Evolutionary conservation across 2,797 vertebrate species (phyloP).

Genomic region (Pseudocheirus occidentalis): DNA sequence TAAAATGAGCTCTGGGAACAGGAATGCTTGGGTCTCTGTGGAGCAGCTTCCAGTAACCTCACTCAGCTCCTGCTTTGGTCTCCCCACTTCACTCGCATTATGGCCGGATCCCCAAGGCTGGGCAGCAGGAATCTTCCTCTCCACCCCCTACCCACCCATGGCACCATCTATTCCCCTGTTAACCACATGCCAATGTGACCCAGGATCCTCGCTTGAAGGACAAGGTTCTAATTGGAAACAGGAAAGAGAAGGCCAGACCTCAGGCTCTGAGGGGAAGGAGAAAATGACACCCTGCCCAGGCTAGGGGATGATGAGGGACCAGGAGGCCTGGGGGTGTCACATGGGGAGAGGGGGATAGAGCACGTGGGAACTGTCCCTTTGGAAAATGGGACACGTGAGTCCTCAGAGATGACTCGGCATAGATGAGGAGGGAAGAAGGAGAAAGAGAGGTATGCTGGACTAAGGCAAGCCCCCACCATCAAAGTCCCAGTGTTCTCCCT

Average conservation of each 20-base stretch:
- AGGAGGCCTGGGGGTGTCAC: constrained; percentile 7
- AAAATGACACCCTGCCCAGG: constrained; percentile 72
- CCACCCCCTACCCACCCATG: background rate
- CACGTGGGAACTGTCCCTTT: constrained; percentile 63
- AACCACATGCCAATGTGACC: constrained; percentile 53
- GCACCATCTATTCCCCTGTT: constrained; percentile 73
- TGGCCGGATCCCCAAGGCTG: constrained; percentile 30
- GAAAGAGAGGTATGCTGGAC: background rate
- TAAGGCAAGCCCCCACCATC: constrained; percentile 47
- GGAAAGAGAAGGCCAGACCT: constrained; percentile 74
- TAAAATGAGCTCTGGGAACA: constrained; percentile 86
- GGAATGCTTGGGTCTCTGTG: constrained; percentile 81
- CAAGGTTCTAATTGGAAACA: constrained; percentile 78
- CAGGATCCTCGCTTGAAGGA: constrained; percentile 76
- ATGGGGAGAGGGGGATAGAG: background rate
- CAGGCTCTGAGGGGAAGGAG: constrained; percentile 65
- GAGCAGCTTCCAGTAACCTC: constrained; percentile 75
- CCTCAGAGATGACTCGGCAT: background rate
- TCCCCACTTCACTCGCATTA: constrained; percentile 52
- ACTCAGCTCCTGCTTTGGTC: constrained; percentile 62
- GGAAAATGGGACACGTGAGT: constrained; percentile 64
- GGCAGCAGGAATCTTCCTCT: constrained; percentile 74
- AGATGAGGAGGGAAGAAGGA: constrained; percentile 59
- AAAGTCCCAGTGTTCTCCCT: constrained; percentile 64
- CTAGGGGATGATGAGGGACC: background rate